phyloP scores from a whole-genome alignment of 2,113 vertebrate species.

The Trachemys scripta region DNA sequence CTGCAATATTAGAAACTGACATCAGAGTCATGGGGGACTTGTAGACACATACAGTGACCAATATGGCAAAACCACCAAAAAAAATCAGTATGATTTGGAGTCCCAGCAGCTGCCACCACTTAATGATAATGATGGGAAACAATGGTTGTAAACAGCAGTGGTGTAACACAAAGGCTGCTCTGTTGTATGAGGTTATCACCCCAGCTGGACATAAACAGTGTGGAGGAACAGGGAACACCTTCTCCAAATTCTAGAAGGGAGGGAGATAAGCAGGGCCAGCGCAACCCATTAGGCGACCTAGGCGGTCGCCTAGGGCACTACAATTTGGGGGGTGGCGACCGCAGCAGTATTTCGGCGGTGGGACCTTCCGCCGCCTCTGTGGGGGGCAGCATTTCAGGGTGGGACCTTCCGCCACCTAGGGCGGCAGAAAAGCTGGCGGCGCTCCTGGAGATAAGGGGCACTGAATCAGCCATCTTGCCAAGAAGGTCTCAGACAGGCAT shows the following conservation, averaged over 20 bases:
- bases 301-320: no score
- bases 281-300: no score
- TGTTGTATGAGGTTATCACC: not conserved
- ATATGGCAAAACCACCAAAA: not conserved
- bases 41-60: not conserved
- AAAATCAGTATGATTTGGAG: not conserved
- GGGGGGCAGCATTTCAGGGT: no score
- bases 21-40: not conserved
- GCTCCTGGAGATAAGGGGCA: not conserved
- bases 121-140: not conserved
- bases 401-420: no score
- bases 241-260: not conserved
- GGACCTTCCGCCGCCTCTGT: no score
- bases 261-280: not conserved
- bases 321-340: no score
- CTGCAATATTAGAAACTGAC: not conserved
- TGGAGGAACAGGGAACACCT: not conserved
- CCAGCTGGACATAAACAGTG: not conserved
- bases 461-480: no score
- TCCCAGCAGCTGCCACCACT: not conserved
- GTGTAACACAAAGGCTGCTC: not conserved
- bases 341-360: no score
- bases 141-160: not conserved
- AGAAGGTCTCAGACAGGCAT: not conserved
- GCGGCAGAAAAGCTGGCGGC: no score